phyloP scores from a whole-genome alignment of 2,797 vertebrate genomes.

The Acropternis orthonyx region DNA sequence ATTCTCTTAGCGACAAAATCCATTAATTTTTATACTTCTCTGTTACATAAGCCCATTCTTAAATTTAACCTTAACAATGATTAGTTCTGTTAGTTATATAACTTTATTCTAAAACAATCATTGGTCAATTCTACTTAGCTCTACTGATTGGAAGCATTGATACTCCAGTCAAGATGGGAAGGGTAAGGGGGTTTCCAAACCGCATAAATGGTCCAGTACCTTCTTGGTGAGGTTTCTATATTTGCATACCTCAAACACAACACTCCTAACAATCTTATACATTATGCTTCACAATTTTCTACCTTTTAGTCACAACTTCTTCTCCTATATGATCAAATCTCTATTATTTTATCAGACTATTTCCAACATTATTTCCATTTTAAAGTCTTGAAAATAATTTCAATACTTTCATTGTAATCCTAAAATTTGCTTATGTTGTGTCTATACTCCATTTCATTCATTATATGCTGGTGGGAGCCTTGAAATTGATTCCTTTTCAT shows the following conservation, averaged over 20 bases:
- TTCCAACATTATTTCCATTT: background rate
- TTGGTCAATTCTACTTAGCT: background rate
- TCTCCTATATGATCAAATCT: background rate
- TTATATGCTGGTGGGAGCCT: background rate
- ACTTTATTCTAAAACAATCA: background rate
- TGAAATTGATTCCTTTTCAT: background rate
- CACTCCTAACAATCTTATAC: background rate
- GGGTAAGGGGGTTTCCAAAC: background rate
- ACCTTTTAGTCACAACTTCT: background rate
- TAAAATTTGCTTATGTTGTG: background rate
- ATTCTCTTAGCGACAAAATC: too few relatives aligned
- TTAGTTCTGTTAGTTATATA: background rate
- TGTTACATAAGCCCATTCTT: fast-evolving
- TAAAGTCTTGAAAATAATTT: background rate
- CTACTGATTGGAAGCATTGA: background rate
- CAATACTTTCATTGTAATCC: background rate
- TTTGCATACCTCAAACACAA: background rate
- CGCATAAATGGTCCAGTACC: background rate
- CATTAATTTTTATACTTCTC: background rate
- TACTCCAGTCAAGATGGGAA: background rate
- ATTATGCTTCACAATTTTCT: background rate
- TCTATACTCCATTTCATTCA: background rate
- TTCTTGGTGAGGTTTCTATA: background rate
- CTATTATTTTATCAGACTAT: background rate
- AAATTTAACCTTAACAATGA: background rate